Base-by-base conservation (phyloP, 2,888 invertebrate genomes). In the Abrostola tripartita region DNA sequence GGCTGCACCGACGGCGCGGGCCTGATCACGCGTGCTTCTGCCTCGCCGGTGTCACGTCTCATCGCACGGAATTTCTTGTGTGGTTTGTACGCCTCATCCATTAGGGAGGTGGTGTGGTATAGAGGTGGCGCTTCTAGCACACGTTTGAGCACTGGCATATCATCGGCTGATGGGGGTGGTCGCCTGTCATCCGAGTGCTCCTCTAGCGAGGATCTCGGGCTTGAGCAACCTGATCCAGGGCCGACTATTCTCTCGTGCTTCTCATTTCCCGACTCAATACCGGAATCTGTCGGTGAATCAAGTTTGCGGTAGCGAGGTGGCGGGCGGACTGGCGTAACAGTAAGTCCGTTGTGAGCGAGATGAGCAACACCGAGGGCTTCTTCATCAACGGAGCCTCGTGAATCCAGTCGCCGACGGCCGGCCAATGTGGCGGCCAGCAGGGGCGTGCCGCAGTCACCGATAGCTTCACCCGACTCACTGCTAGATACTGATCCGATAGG, bases 81-180 rank as follows among this genome's bases (percentile, higher is more conserved):
- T 68, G 98, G 98, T 89, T 98, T 98, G 95, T 98, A 98, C 12
- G 98, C 98, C 92, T 98, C 98, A 89, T 98, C 98, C 98, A 98
- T 98, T 63, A 98, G 92, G 1, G 97, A 97, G 61, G 98, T 98
- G 87, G 98, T 98, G 90, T 98, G 98, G 90, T 98, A 98, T 7
- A 98, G 93, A 0, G 98, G 98, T 0, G 98, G 98, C 0, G 98
- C 98, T 88, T 98, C 98, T 24, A 99, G 95, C 4, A 98, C 98
- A 58, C 98, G 96, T 89, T 98, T 98, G 81, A 99, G 93, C 78
- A 98, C 98, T 5, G 98, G 98, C 98, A 98, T 98, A 85, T 98
- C 98, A 87, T 98, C 97, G 36, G 97, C 96, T 61, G 96, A 96
- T 78, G 95, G 96, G 38, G 94, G 90, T 75, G 95, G 93, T 81